A percentile compares a stretch with the other conserved stretches of the same genome.
phyloP scores from a whole-genome alignment of 2,888 invertebrate species.

The Nemotelus nigrinus region DNA sequence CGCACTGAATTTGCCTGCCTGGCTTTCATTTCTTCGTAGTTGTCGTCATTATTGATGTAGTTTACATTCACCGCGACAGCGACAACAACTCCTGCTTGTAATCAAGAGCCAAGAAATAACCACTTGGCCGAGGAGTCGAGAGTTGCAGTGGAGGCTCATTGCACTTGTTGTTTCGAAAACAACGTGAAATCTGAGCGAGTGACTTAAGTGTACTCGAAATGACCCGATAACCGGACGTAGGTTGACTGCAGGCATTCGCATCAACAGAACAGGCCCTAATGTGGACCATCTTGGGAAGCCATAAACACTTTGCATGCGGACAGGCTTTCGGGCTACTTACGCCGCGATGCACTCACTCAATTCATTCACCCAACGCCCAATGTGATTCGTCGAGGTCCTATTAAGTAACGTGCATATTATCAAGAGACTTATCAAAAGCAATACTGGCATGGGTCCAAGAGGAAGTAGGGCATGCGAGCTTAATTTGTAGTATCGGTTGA shows the following conservation, averaged over 20 bases:
- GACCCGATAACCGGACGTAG: constrained; percentile 44
- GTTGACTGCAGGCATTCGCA: constrained; percentile 32
- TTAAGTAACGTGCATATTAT: constrained; percentile 45
- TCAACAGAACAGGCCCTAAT: not conserved
- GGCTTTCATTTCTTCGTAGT: not conserved
- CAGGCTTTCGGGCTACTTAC: constrained; percentile 32
- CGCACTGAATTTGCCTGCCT: constrained; percentile 19
- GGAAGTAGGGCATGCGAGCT: not conserved
- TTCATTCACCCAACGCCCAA: constrained; percentile 30
- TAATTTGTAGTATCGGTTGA: not conserved
- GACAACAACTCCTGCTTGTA: constrained; percentile 2
- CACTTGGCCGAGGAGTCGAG: constrained; percentile 2
- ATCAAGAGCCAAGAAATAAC: constrained; percentile 31
- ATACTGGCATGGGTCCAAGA: not conserved
- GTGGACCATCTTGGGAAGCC: constrained; percentile 32
- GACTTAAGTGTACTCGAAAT: constrained; percentile 24
- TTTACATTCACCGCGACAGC: not conserved
- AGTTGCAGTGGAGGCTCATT: not conserved
- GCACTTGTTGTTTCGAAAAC: constrained; percentile 37
- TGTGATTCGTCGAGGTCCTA: constrained; percentile 34
- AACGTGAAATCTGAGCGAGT: constrained; percentile 38
- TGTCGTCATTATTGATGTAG: constrained; percentile 12
- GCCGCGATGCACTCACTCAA: constrained; percentile 35
- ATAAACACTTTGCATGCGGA: constrained; percentile 40
- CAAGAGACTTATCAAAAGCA: constrained; percentile 36